Conservation (phyloP, 2,888 invertebrate genomes). For the Rhagium mordax region DNA sequence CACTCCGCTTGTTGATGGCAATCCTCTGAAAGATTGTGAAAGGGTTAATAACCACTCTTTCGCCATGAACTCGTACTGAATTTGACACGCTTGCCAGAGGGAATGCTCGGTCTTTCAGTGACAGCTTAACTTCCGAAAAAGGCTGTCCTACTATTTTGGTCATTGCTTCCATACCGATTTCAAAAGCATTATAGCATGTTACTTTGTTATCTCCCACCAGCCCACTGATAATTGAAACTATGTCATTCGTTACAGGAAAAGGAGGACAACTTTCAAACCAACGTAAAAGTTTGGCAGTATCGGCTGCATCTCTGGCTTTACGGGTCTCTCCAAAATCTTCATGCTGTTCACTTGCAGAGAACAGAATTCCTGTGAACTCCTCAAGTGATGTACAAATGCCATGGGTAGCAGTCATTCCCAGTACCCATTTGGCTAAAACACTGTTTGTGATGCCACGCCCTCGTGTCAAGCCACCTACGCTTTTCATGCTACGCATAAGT, state of each 20-base stretch:
- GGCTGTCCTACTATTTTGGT: slow-evolving; percentile 15
- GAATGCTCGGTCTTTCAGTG: slow-evolving; percentile 24
- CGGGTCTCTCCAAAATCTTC: slow-evolving; percentile 22
- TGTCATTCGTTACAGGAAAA: slow-evolving; percentile 23
- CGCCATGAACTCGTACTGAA: slow-evolving; percentile 10
- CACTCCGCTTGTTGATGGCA: neutral
- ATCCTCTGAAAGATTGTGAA: neutral
- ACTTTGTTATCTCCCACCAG: slow-evolving; percentile 25
- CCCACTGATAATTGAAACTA: slow-evolving; percentile 24
- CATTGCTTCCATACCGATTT: slow-evolving; percentile 23
- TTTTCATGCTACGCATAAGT: slow-evolving; percentile 17
- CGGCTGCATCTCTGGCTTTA: slow-evolving; percentile 23
- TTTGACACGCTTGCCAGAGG: slow-evolving; percentile 11
- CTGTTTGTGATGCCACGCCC: slow-evolving; percentile 18
- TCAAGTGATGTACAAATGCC: slow-evolving; percentile 28
- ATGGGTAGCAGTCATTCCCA: slow-evolving; percentile 15
- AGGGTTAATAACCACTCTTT: neutral
- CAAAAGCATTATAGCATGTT: slow-evolving; percentile 25
- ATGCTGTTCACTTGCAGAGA: slow-evolving; percentile 20
- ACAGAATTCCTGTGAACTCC: slow-evolving; percentile 20
- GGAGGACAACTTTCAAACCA: slow-evolving; percentile 27
- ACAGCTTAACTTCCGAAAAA: slow-evolving; percentile 23
- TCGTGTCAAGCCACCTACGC: slow-evolving; percentile 26
- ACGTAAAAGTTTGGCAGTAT: slow-evolving; percentile 15
- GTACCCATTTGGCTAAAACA: slow-evolving; percentile 18